Conservation (phyloP, 2,797 vertebrate genomes). For the Vireo griseus region DNA sequence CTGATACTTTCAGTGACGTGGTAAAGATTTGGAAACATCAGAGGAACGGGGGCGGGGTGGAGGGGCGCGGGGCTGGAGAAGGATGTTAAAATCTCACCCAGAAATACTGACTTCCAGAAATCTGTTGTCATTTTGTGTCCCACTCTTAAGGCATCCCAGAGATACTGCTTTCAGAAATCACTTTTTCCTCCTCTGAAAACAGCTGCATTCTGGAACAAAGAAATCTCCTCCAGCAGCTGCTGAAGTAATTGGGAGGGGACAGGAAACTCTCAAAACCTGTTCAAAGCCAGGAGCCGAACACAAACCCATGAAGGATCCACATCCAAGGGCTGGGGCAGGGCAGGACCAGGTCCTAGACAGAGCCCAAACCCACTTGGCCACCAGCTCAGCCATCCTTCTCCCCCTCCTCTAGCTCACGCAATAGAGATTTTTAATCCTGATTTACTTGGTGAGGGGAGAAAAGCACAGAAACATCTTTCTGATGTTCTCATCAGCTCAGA, state of each 20-base stretch:
- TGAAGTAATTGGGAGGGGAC: neutral
- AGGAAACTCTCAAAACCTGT: neutral
- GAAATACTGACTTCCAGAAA: neutral
- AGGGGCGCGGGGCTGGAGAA: neutral
- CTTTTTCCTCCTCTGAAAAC: neutral
- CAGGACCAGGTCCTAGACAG: neutral
- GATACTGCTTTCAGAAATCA: neutral
- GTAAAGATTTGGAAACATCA: neutral
- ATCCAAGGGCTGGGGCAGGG: neutral
- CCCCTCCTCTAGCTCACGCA: neutral
- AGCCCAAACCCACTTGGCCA: neutral
- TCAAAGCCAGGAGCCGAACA: neutral
- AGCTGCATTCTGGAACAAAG: neutral
- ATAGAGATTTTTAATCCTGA: neutral
- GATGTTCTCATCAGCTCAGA: fast-evolving
- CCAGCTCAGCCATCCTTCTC: neutral
- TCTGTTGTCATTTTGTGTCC: neutral
- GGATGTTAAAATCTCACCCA: neutral
- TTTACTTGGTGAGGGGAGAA: neutral
- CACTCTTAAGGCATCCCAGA: neutral
- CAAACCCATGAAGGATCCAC: neutral
- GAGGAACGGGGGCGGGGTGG: neutral
- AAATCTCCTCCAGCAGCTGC: neutral
- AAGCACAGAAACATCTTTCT: neutral
- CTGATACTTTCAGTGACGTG: neutral